Evolutionary conservation across 2,797 vertebrate genomes (phyloP).

Genomic region (Bufotes viridis): DNA sequence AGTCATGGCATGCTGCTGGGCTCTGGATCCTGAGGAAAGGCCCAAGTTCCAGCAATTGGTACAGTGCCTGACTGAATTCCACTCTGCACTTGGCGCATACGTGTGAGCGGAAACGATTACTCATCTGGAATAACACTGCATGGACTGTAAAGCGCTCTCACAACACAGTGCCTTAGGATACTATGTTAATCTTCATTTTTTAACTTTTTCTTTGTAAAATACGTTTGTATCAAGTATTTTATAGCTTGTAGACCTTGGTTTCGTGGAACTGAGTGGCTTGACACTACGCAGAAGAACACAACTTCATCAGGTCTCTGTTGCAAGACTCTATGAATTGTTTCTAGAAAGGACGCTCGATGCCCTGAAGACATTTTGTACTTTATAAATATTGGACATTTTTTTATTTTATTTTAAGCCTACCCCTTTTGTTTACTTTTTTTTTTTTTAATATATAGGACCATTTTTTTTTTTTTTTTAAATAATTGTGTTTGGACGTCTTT

Average conservation of each 20-base stretch:
- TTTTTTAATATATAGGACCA: slow-evolving; percentile 52
- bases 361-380: slow-evolving; percentile 49
- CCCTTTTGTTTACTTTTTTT: slow-evolving; percentile 31
- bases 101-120: slow-evolving; percentile 77
- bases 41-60: slow-evolving; percentile 99
- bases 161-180: slow-evolving; percentile 85
- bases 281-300: slow-evolving; percentile 67
- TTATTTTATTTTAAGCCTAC: slow-evolving; percentile 47
- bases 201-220: slow-evolving; percentile 71
- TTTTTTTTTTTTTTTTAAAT: slow-evolving; percentile 27
- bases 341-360: slow-evolving; percentile 53
- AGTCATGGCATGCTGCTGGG: slow-evolving; percentile 99
- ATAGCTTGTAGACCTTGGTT: slow-evolving; percentile 70
- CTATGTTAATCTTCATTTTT: slow-evolving; percentile 72
- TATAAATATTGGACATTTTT: slow-evolving; percentile 48
- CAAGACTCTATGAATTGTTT: slow-evolving; percentile 68
- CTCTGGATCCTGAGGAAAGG: slow-evolving; percentile 94
- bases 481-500: slow-evolving; percentile 55
- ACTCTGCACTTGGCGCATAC: slow-evolving; percentile 93
- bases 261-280: slow-evolving; percentile 72
- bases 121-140: slow-evolving; percentile 44
- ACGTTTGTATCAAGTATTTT: slow-evolving; percentile 74
- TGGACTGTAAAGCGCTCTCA: slow-evolving; percentile 71
- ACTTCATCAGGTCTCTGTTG: slow-evolving; percentile 68
- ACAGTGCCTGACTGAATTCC: slow-evolving; percentile 98